These are phyloP conservation scores for Odontesthes bonariensis DNA, from an alignment of 2,113 vertebrate genomes.

Conservation along the genomic window DNA sequence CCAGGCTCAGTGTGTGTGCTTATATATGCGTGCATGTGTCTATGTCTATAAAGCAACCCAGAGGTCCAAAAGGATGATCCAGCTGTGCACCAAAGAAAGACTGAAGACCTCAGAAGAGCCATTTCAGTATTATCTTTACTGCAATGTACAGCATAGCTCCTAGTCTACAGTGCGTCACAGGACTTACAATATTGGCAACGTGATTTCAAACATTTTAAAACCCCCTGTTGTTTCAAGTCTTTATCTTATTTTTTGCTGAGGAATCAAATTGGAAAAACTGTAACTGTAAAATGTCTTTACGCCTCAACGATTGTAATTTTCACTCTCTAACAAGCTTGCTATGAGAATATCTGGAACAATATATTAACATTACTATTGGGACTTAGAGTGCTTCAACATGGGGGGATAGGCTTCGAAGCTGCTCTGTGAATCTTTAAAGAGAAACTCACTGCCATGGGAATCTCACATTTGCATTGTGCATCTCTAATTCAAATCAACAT, in stretches of 20 bases:
- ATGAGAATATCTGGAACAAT: slow-evolving; percentile 65
- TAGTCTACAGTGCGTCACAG: slow-evolving; percentile 24
- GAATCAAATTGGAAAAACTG: slow-evolving; percentile 47
- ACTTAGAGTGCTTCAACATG: slow-evolving; percentile 51
- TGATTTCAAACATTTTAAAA: slow-evolving; percentile 27
- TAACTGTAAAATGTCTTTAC: slow-evolving; percentile 64
- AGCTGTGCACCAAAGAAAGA: slow-evolving; percentile 59
- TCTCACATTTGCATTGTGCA: slow-evolving; percentile 63
- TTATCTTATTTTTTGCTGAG: slow-evolving; percentile 50
- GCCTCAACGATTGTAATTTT: slow-evolving; percentile 59
- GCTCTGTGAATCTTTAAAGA: slow-evolving; percentile 73
- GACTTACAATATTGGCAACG: slow-evolving; percentile 37
- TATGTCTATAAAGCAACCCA: slow-evolving; percentile 39
- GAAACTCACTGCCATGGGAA: slow-evolving; percentile 53
- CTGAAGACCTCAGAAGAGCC: slow-evolving; percentile 60
- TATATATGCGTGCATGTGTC: slow-evolving; percentile 36
- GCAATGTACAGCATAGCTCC: slow-evolving; percentile 44
- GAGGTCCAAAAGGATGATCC: slow-evolving; percentile 74
- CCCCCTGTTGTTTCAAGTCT: slow-evolving; percentile 16
- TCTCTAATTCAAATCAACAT: slow-evolving; percentile 73
- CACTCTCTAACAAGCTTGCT: slow-evolving; percentile 68
- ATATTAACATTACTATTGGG: slow-evolving; percentile 61
- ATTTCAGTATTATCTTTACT: slow-evolving; percentile 51
- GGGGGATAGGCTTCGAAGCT: slow-evolving; percentile 59
- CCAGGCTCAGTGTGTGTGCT: slow-evolving; percentile 36